phyloP scores from a whole-genome alignment of 2,113 vertebrate species.

The Syrmaticus mikado region DNA sequence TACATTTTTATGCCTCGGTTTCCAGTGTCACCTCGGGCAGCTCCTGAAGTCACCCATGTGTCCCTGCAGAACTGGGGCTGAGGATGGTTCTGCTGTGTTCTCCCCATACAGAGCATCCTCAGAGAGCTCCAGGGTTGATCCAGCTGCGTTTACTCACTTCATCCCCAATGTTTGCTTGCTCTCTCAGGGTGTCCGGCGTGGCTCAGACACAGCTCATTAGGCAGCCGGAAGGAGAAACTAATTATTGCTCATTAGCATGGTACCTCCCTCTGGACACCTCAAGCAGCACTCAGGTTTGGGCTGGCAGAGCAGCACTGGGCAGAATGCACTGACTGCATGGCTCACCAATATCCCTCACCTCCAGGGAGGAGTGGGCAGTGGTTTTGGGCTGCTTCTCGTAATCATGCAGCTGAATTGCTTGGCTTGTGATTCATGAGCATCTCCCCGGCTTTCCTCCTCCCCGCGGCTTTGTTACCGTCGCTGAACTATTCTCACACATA shows the following conservation, averaged over 20 bases:
- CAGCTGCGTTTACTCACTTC: not conserved
- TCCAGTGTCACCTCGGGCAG: not conserved
- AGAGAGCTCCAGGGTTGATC: not conserved
- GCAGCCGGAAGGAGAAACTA: not conserved
- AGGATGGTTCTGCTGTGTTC: not conserved
- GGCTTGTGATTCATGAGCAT: not conserved
- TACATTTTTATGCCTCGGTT: not conserved
- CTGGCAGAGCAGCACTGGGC: not conserved
- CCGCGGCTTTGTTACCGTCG: not conserved
- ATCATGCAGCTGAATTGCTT: fast-evolving
- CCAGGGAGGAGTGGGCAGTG: not conserved
- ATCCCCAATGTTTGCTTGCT: not conserved
- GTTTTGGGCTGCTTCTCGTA: not conserved
- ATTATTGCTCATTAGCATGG: not conserved
- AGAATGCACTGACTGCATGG: not conserved
- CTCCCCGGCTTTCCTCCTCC: not conserved
- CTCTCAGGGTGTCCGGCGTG: fast-evolving
- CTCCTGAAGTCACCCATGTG: fast-evolving
- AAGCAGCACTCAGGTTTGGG: not conserved
- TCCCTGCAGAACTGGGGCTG: not conserved
- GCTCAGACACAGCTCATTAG: not conserved
- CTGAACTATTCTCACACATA: not conserved
- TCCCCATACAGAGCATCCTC: not conserved
- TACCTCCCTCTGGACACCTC: not conserved
- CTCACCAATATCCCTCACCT: not conserved